Evolutionary conservation across 2,888 invertebrate genomes (phyloP).

Genomic region (Apamea sordens): DNA sequence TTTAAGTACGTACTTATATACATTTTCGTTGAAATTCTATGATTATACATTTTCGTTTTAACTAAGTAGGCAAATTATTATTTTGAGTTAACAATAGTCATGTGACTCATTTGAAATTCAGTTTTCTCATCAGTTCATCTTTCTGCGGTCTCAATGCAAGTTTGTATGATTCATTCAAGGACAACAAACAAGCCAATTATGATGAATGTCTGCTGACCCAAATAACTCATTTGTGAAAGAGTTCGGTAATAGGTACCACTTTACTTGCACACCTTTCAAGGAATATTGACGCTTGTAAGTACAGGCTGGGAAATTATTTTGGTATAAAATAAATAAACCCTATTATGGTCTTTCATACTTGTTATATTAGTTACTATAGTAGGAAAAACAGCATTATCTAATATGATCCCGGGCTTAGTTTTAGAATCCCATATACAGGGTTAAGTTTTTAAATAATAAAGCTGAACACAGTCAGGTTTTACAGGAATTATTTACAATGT

Average conservation of each 20-base stretch:
- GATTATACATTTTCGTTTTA: not conserved
- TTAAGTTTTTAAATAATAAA: not conserved
- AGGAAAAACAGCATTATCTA: not conserved
- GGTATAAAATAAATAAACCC: not conserved
- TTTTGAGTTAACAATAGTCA: constrained; percentile 4
- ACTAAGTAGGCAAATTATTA: constrained; percentile 7
- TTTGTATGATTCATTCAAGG: constrained; percentile 49
- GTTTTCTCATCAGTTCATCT: constrained; percentile 10
- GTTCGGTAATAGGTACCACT: constrained; percentile 2
- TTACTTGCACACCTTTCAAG: not conserved
- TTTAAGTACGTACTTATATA: too few relatives aligned
- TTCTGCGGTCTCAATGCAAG: constrained; percentile 29
- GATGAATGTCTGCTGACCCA: constrained; percentile 55
- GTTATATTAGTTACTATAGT: not conserved
- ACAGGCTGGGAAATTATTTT: not conserved
- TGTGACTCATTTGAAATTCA: constrained; percentile 23
- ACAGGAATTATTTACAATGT: not conserved
- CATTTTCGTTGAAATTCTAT: too few relatives aligned
- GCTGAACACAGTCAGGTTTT: not conserved
- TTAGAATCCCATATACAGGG: too few relatives aligned
- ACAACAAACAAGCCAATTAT: constrained; percentile 56
- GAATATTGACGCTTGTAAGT: not conserved
- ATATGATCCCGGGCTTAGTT: not conserved
- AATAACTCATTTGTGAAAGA: constrained; percentile 41
- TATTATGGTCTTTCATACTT: not conserved